These are phyloP conservation scores for Cephalopachus bancanus DNA, from an alignment of 2,797 vertebrate species.

Conservation along the genomic window DNA sequence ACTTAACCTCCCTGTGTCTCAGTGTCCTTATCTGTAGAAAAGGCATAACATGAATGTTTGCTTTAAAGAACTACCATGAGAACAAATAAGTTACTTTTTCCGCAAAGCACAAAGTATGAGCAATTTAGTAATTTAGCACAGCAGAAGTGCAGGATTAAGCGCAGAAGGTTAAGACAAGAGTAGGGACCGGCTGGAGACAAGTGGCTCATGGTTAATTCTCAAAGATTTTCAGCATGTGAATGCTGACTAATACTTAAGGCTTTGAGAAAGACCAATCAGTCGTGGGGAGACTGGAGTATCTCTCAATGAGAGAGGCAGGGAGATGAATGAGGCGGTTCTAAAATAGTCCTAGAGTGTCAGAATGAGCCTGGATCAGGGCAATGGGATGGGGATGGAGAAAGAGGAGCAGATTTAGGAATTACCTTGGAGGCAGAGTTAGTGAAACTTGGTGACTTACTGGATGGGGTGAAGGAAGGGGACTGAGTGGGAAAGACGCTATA, in stretches of 20 bases:
- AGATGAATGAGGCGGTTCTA: background rate
- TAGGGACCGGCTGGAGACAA: background rate
- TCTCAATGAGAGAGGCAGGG: background rate
- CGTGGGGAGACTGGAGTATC: background rate
- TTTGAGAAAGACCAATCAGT: slow-evolving; percentile 1
- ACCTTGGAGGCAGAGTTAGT: background rate
- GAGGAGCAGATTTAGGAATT: background rate
- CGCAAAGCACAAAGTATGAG: background rate
- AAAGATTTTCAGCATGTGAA: background rate
- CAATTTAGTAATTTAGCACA: background rate
- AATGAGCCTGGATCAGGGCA: background rate
- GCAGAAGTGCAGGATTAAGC: background rate
- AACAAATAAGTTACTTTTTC: background rate
- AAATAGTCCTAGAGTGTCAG: background rate
- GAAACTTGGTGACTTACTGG: background rate
- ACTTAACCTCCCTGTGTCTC: background rate
- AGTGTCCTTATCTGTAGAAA: background rate
- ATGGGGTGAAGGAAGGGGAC: background rate
- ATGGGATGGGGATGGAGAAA: background rate
- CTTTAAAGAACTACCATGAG: background rate
- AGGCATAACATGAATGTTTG: background rate
- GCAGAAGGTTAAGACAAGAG: background rate
- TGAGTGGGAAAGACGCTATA: background rate
- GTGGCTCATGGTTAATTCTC: background rate
- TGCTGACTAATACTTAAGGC: background rate